Conservation (phyloP, 2,113 vertebrate species). For the Paratilapia polleni region DNA sequence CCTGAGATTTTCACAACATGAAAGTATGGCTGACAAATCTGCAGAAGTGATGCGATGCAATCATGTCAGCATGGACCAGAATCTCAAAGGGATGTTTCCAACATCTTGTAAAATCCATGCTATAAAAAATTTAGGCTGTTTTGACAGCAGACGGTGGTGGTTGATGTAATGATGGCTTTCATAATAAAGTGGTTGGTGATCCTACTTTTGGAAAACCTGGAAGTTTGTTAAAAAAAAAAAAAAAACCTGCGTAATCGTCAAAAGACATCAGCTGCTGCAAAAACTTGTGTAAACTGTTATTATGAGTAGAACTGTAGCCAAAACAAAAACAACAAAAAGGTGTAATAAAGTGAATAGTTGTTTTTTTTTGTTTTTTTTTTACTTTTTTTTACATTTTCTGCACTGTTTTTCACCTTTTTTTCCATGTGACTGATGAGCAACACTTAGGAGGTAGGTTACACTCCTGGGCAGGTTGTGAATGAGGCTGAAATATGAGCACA, state of each 20-base stretch:
- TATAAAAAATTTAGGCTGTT: not conserved
- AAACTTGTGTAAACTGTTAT: not conserved
- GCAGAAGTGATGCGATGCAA: not conserved
- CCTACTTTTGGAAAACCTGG: not conserved
- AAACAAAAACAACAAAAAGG: too few relatives aligned
- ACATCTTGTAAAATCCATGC: not conserved
- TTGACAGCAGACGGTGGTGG: not conserved
- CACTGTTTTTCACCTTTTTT: not conserved
- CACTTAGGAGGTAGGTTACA: conserved; percentile 31
- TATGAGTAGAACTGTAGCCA: not conserved
- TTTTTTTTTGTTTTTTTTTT: too few relatives aligned
- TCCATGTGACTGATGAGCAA: conserved; percentile 32
- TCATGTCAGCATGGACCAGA: not conserved
- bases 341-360: not conserved
- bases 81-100: not conserved
- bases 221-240: not conserved
- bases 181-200: not conserved
- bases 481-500: conserved; percentile 42
- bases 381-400: not conserved
- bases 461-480: conserved; percentile 21
- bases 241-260: not conserved
- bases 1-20: conserved; percentile 1
- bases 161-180: not conserved
- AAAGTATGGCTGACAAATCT: not conserved
- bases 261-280: not conserved